Percentiles rank a stretch among this genome's conserved stretches.
These are phyloP conservation scores for Drosophila busckii DNA, from an alignment of 1,140 invertebrate species.

Conservation along the genomic window DNA sequence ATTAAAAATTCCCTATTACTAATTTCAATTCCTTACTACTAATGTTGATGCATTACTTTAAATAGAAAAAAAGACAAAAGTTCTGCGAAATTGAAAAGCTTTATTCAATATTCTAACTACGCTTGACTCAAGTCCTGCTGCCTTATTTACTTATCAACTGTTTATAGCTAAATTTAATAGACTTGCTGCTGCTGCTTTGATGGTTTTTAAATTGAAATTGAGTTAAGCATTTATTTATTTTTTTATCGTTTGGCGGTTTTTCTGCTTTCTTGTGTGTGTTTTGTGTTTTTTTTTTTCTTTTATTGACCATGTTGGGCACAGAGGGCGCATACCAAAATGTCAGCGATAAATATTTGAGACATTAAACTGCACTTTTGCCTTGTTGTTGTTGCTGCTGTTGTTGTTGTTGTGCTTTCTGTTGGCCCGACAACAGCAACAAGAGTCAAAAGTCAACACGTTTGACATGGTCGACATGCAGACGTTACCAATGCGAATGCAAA, in stretches of 20 bases:
- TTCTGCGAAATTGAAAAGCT: no score
- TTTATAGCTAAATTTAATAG: no score
- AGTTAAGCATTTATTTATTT: conserved; percentile 21
- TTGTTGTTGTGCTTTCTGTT: conserved; percentile 1
- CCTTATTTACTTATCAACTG: no score
- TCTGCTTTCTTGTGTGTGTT: background rate
- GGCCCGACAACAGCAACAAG: conserved; percentile 20
- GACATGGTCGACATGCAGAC: conserved; percentile 73
- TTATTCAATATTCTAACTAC: no score
- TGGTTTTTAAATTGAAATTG: conserved; percentile 32
- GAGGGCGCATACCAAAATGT: conserved; percentile 67
- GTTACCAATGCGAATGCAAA: conserved; percentile 57
- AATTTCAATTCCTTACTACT: no score
- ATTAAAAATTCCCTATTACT: no score
- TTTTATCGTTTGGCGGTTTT: conserved; percentile 21
- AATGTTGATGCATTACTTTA: no score
- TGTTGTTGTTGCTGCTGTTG: conserved; percentile 10
- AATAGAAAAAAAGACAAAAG: no score
- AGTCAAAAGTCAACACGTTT: conserved; percentile 76
- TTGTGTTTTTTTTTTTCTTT: conserved; percentile 30
- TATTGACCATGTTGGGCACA: conserved; percentile 63
- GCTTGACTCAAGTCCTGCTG: no score
- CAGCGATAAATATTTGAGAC: conserved; percentile 75
- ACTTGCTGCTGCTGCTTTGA: background rate
- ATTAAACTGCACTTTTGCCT: conserved; percentile 69